phyloP scores from a whole-genome alignment of 2,797 vertebrate species.

The Gobio occitaniae region DNA sequence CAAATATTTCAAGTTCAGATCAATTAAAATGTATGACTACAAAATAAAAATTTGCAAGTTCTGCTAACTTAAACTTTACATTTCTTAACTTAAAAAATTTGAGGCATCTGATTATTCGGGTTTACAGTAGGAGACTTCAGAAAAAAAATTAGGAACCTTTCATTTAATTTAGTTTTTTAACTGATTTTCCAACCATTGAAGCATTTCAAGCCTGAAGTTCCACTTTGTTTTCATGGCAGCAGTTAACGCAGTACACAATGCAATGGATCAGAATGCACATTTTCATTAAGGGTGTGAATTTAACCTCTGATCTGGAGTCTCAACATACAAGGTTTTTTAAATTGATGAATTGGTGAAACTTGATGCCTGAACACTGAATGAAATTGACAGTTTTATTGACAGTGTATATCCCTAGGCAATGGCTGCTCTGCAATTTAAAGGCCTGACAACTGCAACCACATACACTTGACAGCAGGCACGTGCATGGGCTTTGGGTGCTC shows the following conservation, averaged over 20 bases:
- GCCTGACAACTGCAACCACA: background rate
- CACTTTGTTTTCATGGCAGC: background rate
- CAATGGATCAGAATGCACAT: background rate
- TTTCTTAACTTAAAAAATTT: no score
- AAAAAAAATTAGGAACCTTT: background rate
- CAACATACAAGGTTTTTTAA: background rate
- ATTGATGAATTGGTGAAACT: background rate
- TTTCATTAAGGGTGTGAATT: background rate
- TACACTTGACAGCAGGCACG: no score
- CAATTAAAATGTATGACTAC: no score
- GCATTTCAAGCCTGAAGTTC: background rate
- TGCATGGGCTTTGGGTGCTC: no score
- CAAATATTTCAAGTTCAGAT: no score
- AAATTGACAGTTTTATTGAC: background rate
- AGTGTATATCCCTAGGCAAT: background rate
- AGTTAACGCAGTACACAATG: background rate
- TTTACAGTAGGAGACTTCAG: background rate
- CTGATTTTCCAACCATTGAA: background rate
- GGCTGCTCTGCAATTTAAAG: no score
- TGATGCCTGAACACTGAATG: background rate
- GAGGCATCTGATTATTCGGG: no score
- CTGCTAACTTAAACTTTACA: no score
- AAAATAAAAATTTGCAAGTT: no score
- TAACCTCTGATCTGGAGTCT: background rate
- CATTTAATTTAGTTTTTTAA: background rate